Evolutionary conservation across 1,140 invertebrate genomes (phyloP), one percentile per base, ranked within the genome.

Genomic region (Atta texana): DNA sequence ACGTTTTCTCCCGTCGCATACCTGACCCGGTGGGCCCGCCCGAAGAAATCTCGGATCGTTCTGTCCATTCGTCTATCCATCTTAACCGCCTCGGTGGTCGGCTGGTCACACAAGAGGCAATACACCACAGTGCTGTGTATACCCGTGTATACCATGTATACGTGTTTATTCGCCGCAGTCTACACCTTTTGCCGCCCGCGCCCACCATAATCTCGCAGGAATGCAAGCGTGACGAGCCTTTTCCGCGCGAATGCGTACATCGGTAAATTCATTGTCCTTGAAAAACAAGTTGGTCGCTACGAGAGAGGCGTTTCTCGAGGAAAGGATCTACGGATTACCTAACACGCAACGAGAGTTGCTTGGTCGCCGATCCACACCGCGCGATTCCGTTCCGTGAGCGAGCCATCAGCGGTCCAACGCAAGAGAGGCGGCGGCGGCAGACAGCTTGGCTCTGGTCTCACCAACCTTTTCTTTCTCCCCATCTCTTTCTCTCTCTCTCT

Each of bases 401-500:
- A 57, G n/a, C 2, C 7, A 57, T 7, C 18, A 44, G 55, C n/a
- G 55, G 18, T 51, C 49, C 49, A 51, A n/a, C n/a, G 55, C 92
- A 93, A 93, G 94, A 93, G 94, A 91, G 91, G 61, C 91, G 34
- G 66, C 64, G 14, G 77, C 88, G 93, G 93, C 93, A 95, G 94
- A 95, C 94, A 94, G 94, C 94, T 94, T 95, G 94, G 94, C 94
- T 94, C 93, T 94, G 91, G 92, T 91, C 84, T 80, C 89, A 89
- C 90, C 92, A 93, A 92, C 92, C 93, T 94, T 69, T 90, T 87
- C 91, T 92, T 34, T 34, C 31, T 90, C 92, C 53, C 85, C 89
- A 72, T 90, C 57, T 44, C 39, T 44, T 1, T 44, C 39, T 44
- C 1, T 87, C 87, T 90, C 72, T 88, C 53, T 55, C 53, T 55